Conservation (phyloP, 2,113 vertebrate genomes). For the Siniperca chuatsi region DNA sequence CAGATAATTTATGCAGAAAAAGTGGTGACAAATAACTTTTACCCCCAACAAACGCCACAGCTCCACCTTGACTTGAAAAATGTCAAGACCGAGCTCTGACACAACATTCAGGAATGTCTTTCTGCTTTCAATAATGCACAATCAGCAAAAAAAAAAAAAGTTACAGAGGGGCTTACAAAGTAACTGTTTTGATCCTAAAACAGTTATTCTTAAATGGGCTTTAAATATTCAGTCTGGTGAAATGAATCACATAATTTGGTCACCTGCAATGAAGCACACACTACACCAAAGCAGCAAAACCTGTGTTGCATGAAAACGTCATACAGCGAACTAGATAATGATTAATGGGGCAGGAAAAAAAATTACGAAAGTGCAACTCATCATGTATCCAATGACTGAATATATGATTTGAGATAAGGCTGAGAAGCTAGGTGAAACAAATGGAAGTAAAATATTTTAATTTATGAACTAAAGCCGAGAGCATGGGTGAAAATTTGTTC, state of each 20-base stretch:
- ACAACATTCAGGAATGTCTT: constrained; percentile 76
- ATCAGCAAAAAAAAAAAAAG: constrained; percentile 16
- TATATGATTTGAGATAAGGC: constrained; percentile 51
- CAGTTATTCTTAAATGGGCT: constrained; percentile 26
- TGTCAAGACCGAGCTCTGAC: constrained; percentile 28
- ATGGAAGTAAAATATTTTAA: constrained; percentile 44
- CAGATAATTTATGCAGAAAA: constrained; percentile 23
- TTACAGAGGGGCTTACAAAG: constrained; percentile 25
- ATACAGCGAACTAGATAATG: constrained; percentile 55
- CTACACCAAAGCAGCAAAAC: constrained; percentile 62
- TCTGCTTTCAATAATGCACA: constrained; percentile 48
- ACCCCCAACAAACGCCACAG: neutral
- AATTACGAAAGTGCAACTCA: constrained; percentile 57
- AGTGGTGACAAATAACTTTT: neutral
- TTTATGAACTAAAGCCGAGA: constrained; percentile 54
- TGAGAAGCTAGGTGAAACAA: constrained; percentile 61
- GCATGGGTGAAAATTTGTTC: constrained; percentile 48
- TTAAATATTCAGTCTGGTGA: constrained; percentile 31
- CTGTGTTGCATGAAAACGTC: constrained; percentile 52
- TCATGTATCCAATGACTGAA: constrained; percentile 57
- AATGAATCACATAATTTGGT: constrained; percentile 67
- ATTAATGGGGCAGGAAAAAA: constrained; percentile 24
- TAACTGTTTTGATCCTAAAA: constrained; percentile 32
- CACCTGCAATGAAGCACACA: constrained; percentile 61
- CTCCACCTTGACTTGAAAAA: constrained; percentile 14